Evolutionary conservation across 2,113 vertebrate species (phyloP).

Genomic region (Cheirogaleus medius): DNA sequence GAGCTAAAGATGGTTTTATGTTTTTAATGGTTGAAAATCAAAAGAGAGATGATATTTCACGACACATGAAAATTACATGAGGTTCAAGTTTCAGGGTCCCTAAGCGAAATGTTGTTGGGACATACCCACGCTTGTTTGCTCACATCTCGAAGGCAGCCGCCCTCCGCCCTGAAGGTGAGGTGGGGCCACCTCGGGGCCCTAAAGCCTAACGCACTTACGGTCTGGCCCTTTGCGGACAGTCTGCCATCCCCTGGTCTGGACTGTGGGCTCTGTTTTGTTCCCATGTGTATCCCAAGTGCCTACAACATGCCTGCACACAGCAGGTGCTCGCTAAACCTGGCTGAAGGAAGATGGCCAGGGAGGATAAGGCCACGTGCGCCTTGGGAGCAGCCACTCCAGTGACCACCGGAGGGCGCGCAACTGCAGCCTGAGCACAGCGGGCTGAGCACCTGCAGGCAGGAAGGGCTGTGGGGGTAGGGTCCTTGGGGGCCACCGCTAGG

Average conservation of each 20-base stretch:
- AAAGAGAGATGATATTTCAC: not conserved
- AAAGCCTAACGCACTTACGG: not conserved
- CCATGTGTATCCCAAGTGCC: not conserved
- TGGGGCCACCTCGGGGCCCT: not conserved
- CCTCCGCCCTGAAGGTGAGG: not conserved
- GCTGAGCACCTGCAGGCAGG: too few species aligned
- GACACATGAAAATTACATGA: not conserved
- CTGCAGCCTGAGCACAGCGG: too few species aligned
- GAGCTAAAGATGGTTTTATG: not conserved
- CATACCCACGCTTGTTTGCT: not conserved
- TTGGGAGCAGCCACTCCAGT: too few species aligned
- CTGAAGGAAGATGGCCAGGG: too few species aligned
- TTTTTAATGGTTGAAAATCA: not conserved
- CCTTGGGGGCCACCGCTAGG: too few species aligned
- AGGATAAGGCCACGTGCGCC: too few species aligned
- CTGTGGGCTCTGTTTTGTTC: not conserved
- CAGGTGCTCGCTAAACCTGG: not conserved
- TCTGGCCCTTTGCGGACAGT: not conserved
- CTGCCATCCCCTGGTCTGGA: not conserved
- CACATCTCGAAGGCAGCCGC: not conserved
- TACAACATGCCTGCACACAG: not conserved
- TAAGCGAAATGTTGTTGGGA: not conserved
- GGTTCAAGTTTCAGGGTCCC: not conserved
- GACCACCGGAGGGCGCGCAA: too few species aligned
- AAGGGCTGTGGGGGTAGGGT: too few species aligned